phyloP scores from a whole-genome alignment of 2,888 invertebrate species.

The Chrysopilus asiliformis region DNA sequence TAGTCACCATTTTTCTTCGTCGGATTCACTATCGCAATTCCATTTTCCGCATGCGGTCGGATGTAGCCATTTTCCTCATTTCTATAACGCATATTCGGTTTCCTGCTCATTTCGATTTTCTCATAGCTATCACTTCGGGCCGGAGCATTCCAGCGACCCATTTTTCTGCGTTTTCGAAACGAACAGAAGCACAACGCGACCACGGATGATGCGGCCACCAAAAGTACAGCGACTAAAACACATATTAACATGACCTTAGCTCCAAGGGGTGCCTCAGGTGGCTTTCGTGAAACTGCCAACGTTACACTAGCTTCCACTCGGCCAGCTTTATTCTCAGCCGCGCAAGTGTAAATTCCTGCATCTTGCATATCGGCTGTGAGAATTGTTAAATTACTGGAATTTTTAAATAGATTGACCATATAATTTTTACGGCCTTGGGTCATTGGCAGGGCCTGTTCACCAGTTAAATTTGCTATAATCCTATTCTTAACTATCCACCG shows the following conservation, averaged over 20 bases:
- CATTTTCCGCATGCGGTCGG: constrained; percentile 18
- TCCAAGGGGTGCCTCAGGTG: constrained; percentile 45
- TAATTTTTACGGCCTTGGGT: constrained; percentile 46
- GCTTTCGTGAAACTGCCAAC: constrained; percentile 52
- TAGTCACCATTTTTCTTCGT: constrained; percentile 52
- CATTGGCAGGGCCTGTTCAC: constrained; percentile 29
- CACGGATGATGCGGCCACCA: constrained; percentile 52
- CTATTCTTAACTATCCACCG: constrained; percentile 59
- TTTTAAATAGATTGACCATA: constrained; percentile 50
- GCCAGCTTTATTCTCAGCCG: constrained; percentile 70
- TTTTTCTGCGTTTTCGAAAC: constrained; percentile 44
- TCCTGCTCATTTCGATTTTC: constrained; percentile 62
- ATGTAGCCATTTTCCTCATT: constrained; percentile 17
- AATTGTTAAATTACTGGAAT: constrained; percentile 60
- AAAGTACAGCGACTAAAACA: constrained; percentile 52
- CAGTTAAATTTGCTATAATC: constrained; percentile 50
- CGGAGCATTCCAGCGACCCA: constrained; percentile 38
- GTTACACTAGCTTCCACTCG: constrained; percentile 60
- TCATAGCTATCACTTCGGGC: constrained; percentile 54
- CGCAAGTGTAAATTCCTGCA: constrained; percentile 61
- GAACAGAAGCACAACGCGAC: constrained; percentile 50
- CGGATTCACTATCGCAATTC: constrained; percentile 35
- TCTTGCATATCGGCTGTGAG: constrained; percentile 59
- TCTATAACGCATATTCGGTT: constrained; percentile 26
- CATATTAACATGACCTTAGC: constrained; percentile 51